A percentile compares a stretch with the other conserved stretches of the same genome.
Evolutionary conservation across 2,888 invertebrate species (phyloP).

Genomic region (Microchrysa polita): DNA sequence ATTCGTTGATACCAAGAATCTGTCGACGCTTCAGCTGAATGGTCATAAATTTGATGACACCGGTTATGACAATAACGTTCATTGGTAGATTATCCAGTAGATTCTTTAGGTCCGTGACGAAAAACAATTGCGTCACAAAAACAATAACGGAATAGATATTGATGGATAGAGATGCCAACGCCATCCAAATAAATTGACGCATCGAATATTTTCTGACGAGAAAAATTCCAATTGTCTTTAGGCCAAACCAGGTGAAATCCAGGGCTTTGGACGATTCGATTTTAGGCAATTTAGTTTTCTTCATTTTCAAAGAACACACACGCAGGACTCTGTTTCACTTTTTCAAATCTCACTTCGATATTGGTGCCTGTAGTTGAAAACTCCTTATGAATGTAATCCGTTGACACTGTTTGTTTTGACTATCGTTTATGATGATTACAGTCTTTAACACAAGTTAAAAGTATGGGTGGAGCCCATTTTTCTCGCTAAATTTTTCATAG

Average conservation of each 20-base stretch:
- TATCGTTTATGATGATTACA: too few species aligned
- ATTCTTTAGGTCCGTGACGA: neutral
- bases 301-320: too few species aligned
- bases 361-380: too few species aligned
- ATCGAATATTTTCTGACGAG: neutral
- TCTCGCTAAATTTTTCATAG: too few species aligned
- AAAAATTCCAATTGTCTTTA: neutral
- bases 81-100: conserved; percentile 6
- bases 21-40: neutral
- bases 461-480: too few species aligned
- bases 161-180: neutral
- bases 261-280: neutral
- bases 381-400: too few species aligned
- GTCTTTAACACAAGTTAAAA: too few species aligned
- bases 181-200: neutral
- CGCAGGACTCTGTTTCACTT: too few species aligned
- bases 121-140: neutral
- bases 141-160: neutral
- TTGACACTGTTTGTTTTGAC: too few species aligned
- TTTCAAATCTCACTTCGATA: too few species aligned
- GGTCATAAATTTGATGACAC: neutral
- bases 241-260: neutral
- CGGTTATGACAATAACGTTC: neutral
- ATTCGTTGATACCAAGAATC: neutral
- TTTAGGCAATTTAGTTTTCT: neutral